Percentiles rank a stretch among this genome's conserved stretches.
Evolutionary conservation across 2,113 vertebrate genomes (phyloP).

Genomic region (Dasypus novemcinctus): DNA sequence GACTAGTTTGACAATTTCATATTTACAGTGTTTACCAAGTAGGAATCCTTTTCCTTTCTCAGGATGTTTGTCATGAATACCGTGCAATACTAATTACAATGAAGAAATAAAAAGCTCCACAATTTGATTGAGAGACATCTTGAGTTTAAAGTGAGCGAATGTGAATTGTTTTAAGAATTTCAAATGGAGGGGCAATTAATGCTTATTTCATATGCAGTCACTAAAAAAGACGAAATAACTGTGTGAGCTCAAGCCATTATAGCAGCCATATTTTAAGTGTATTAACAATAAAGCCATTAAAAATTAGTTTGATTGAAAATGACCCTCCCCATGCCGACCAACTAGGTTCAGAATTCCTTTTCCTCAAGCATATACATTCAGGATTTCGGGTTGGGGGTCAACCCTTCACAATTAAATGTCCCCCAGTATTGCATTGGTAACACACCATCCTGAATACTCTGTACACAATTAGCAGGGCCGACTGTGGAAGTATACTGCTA

Average conservation of each 20-base stretch:
- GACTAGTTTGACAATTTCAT: conserved; percentile 59
- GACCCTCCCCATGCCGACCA: conserved; percentile 31
- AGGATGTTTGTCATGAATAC: conserved; percentile 49
- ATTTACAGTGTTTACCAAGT: conserved; percentile 63
- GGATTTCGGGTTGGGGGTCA: conserved; percentile 65
- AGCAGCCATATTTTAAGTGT: conserved; percentile 63
- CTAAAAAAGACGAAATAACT: conserved; percentile 59
- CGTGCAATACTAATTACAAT: conserved; percentile 46
- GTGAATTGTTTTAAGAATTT: conserved; percentile 68
- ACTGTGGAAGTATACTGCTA: conserved; percentile 69
- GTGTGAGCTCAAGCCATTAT: conserved; percentile 34
- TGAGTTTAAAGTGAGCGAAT: conserved; percentile 67
- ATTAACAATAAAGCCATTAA: conserved; percentile 64
- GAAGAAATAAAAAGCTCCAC: conserved; percentile 55
- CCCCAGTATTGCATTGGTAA: conserved; percentile 49
- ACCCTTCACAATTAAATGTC: conserved; percentile 71
- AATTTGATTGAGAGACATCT: conserved; percentile 69
- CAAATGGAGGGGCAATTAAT: conserved; percentile 60
- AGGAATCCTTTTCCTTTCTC: conserved; percentile 58
- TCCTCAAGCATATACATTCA: conserved; percentile 47
- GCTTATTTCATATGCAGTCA: conserved; percentile 57
- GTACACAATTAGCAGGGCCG: conserved; percentile 73
- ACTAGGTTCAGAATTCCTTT: conserved; percentile 53
- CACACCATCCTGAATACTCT: conserved; percentile 56
- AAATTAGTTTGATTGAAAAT: conserved; percentile 63